Percentiles rank a stretch among this genome's conserved stretches.
These are phyloP conservation scores for Eupithecia dodoneata DNA, from an alignment of 2,888 invertebrate species.

Conservation along the genomic window DNA sequence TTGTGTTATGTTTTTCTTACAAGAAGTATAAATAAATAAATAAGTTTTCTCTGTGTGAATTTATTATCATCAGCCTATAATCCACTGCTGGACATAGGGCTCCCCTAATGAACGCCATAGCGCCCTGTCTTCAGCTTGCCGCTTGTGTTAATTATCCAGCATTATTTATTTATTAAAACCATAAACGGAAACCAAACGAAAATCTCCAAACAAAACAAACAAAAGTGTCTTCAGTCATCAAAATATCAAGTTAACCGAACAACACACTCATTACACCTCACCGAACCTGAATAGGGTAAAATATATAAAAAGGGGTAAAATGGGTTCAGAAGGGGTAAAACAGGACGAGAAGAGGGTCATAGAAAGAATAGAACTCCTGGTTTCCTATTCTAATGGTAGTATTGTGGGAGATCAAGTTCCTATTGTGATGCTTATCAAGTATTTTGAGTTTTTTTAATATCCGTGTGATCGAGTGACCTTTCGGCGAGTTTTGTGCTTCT, in stretches of 20 bases:
- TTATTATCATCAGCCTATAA: too few relatives aligned
- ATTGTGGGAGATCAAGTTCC: conserved; percentile 57
- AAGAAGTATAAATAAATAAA: too few relatives aligned
- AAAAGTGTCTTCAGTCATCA: conserved; percentile 16
- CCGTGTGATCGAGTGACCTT: conserved; percentile 54
- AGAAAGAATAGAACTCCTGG: conserved; percentile 18
- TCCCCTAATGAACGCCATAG: too few relatives aligned
- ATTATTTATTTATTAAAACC: background rate
- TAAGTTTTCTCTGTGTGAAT: too few relatives aligned
- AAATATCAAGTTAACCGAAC: conserved; percentile 27
- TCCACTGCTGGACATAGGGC: too few relatives aligned
- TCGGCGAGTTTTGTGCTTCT: conserved; percentile 22
- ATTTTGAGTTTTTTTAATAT: conserved; percentile 58
- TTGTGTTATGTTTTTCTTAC: too few relatives aligned
- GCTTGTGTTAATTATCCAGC: too few relatives aligned
- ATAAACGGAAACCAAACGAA: background rate
- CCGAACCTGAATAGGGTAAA: conserved; percentile 14
- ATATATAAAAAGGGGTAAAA: background rate
- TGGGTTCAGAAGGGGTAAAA: conserved; percentile 15
- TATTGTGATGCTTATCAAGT: conserved; percentile 55
- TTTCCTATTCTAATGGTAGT: conserved; percentile 44
- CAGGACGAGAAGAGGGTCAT: background rate
- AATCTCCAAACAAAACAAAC: background rate
- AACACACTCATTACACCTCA: conserved; percentile 24
- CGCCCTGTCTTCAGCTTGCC: too few relatives aligned